These are phyloP conservation scores for Eupithecia insigniata DNA, from an alignment of 2,888 invertebrate genomes.

Conservation along the genomic window DNA sequence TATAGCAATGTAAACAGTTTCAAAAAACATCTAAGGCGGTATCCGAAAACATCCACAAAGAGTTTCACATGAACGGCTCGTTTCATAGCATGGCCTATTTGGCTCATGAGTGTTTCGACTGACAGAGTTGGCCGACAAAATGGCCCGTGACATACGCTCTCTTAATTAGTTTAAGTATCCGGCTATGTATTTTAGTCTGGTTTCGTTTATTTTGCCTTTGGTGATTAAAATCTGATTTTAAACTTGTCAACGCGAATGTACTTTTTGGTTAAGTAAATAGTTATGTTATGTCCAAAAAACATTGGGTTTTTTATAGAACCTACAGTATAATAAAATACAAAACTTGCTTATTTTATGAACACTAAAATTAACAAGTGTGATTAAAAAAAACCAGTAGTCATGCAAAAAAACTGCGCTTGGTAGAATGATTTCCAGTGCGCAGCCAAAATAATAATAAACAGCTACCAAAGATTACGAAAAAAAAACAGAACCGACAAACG, in stretches of 20 bases:
- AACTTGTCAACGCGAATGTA: conserved; percentile 14
- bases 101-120: conserved; percentile 49
- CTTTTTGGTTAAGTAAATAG: background rate
- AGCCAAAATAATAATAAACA: background rate
- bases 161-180: conserved; percentile 81
- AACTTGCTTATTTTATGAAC: too few species aligned
- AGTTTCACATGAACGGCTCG: conserved; percentile 68
- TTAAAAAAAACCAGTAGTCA: background rate
- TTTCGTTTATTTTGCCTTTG: conserved; percentile 38
- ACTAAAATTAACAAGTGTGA: background rate
- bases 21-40: conserved; percentile 51
- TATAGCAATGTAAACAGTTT: conserved; percentile 39
- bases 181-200: conserved; percentile 57
- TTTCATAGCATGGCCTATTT: conserved; percentile 70
- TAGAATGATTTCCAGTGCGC: background rate
- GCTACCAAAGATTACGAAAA: conserved; percentile 14
- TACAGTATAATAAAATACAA: background rate
- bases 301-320: background rate
- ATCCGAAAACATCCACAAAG: conserved; percentile 65
- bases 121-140: conserved; percentile 61
- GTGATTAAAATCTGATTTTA: conserved; percentile 26
- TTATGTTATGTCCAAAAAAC: background rate
- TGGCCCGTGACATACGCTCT: conserved; percentile 71
- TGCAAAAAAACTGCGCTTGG: background rate
- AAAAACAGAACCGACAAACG: conserved; percentile 28